Evolutionary conservation across 2,888 invertebrate genomes (phyloP).

Genomic region (Catocala nupta): DNA sequence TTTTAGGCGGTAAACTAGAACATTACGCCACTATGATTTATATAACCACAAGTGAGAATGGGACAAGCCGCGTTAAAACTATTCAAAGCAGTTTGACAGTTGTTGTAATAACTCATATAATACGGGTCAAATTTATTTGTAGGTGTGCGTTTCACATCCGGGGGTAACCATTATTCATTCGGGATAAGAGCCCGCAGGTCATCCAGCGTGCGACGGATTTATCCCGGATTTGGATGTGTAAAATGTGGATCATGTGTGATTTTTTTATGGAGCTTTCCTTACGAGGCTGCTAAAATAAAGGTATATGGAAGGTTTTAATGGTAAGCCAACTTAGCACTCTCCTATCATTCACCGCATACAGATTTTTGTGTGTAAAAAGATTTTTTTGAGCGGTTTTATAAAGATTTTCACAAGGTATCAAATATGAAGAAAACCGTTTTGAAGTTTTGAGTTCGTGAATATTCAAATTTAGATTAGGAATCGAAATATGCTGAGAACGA

Average conservation of each 20-base stretch:
- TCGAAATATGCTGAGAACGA: no score
- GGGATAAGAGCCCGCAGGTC: constrained; percentile 50
- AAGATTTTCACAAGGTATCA: no score
- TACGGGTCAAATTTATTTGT: constrained; percentile 48
- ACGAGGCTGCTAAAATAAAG: no score
- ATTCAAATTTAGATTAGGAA: no score
- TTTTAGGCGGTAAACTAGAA: not conserved
- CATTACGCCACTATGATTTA: not conserved
- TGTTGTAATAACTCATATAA: constrained; percentile 42
- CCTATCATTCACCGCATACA: no score
- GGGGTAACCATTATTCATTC: constrained; percentile 51
- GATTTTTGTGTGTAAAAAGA: no score
- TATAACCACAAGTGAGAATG: not conserved
- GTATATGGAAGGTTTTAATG: no score
- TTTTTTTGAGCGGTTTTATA: no score
- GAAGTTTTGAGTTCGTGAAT: no score
- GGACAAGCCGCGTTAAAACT: constrained; percentile 18
- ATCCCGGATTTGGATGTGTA: constrained; percentile 32
- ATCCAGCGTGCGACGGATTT: constrained; percentile 41
- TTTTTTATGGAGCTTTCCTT: constrained; percentile 21
- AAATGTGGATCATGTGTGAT: constrained; percentile 37
- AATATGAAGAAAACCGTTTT: no score
- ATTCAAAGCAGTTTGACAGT: constrained; percentile 37
- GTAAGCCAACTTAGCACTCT: no score
- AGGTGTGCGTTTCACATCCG: constrained; percentile 38